A percentile compares a stretch with the other conserved stretches of the same genome.
Evolutionary conservation across 2,888 invertebrate species (phyloP).

Genomic region (Tinea pellionella): DNA sequence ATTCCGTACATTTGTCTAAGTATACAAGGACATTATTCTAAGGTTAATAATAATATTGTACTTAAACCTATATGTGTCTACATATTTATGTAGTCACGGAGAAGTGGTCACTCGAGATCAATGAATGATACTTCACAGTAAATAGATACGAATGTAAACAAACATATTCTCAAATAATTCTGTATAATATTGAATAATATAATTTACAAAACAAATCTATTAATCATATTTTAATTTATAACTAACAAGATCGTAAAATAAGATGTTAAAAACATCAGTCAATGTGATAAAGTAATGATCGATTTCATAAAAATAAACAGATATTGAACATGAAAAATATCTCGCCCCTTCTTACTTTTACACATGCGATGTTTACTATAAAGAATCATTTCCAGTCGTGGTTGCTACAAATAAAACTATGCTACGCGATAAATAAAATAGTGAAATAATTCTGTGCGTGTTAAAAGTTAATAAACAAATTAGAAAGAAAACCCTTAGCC

Average conservation of each 20-base stretch:
- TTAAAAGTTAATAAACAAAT: not conserved
- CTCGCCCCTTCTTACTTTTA: no score
- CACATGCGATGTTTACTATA: no score
- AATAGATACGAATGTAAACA: not conserved
- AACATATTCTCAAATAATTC: not conserved
- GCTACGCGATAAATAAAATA: no score
- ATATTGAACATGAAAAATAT: no score
- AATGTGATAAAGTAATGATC: no score
- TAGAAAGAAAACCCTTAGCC: no score
- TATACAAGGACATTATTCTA: not conserved
- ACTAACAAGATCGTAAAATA: not conserved
- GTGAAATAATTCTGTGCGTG: not conserved
- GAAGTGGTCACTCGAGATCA: not conserved
- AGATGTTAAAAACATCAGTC: no score
- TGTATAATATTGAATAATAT: not conserved
- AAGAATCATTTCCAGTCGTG: no score
- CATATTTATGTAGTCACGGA: not conserved
- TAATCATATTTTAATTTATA: not conserved
- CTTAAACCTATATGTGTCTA: not conserved
- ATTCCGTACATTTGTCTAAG: slow-evolving; percentile 18
- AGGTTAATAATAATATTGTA: not conserved
- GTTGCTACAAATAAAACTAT: no score
- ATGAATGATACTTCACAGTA: not conserved
- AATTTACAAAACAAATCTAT: not conserved
- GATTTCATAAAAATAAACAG: no score